Evolutionary conservation across 1,140 invertebrate genomes (phyloP), one percentile per base, ranked within the genome.

Genomic region (Heliothis subflexa): DNA sequence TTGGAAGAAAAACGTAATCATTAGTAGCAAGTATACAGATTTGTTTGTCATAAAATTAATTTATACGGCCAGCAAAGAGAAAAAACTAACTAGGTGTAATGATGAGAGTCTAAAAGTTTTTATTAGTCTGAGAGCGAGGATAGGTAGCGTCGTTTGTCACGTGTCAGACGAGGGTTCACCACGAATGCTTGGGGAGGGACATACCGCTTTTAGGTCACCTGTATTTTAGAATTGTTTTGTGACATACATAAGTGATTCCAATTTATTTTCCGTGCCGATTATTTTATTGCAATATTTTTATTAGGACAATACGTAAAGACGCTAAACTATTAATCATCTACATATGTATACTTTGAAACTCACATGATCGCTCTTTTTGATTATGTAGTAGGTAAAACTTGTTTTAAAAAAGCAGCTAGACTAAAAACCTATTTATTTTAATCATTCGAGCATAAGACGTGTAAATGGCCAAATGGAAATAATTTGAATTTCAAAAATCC

Each of bases 401-500:
- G 5, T 54, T 71, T 28, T 0, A 25, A 40, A 55, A 28, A 45
- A 7, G 2, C 45, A 14, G 28, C 59, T 49, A 78, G 59, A 68
- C 16, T 12, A 64, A 78, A 72, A n/a, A n/a, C 33, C 49, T 78
- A 78, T 70, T 75, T 73, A 75, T 61, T 68, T 81, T 78, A 54
- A 45, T 71, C 40, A 62, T 28, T 68, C 55, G 11, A 52, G 18
- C 47, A 68, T 70, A 66, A 52, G 57, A 57, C 12, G 52, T 59
- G 66, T 59, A 79, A 81, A 81, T 66, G 73, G 11, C 54, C 72
- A 72, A 78, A 79, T 79, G 73, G 49, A 66, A 80, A 78, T 81
- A 79, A 84, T 82, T 78, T 70, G 71, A 81, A 85, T 85, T 86
- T 81, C 82, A 82, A 85, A 86, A 87, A 84, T 85, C 83, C 82